phyloP scores from a whole-genome alignment of 2,113 vertebrate species.

The Recurvirostra avosetta region DNA sequence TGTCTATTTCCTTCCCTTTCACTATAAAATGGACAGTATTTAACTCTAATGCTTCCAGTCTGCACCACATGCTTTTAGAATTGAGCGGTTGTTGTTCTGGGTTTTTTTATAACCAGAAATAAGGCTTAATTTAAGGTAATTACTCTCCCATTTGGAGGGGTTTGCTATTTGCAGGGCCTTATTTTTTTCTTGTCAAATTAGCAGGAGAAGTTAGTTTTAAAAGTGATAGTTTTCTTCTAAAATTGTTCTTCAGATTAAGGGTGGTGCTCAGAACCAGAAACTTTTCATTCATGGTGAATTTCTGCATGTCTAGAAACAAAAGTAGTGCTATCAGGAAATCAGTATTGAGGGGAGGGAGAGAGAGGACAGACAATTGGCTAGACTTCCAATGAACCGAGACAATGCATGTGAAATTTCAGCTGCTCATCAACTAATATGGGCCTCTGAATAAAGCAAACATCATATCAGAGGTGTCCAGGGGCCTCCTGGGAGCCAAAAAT shows the following conservation, averaged over 20 bases:
- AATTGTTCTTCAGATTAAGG: constrained; percentile 45
- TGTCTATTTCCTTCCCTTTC: constrained; percentile 62
- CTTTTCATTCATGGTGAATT: not conserved
- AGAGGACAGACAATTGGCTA: not conserved
- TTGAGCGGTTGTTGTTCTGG: constrained; percentile 9
- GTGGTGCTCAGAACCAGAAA: not conserved
- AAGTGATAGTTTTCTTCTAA: constrained; percentile 63
- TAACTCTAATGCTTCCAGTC: constrained; percentile 48
- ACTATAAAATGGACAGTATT: constrained; percentile 3
- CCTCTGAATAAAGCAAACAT: not conserved
- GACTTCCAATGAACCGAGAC: not conserved
- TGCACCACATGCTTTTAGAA: constrained; percentile 22
- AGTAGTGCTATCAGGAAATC: not conserved
- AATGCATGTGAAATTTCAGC: not conserved
- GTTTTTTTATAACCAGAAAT: constrained; percentile 70
- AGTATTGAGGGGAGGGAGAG: not conserved
- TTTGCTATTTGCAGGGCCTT: constrained; percentile 71
- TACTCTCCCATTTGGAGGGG: constrained; percentile 52
- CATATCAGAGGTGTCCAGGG: not conserved
- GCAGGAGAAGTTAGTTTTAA: constrained; percentile 51
- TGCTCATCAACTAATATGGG: not conserved
- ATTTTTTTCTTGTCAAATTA: constrained; percentile 58
- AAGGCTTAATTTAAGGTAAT: constrained; percentile 77
- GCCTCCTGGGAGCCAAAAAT: not conserved
- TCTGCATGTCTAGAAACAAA: not conserved